A percentile compares a stretch with the other conserved stretches of the same genome.
phyloP scores from a whole-genome alignment of 2,113 vertebrate species.

The Dasyurus viverrinus region DNA sequence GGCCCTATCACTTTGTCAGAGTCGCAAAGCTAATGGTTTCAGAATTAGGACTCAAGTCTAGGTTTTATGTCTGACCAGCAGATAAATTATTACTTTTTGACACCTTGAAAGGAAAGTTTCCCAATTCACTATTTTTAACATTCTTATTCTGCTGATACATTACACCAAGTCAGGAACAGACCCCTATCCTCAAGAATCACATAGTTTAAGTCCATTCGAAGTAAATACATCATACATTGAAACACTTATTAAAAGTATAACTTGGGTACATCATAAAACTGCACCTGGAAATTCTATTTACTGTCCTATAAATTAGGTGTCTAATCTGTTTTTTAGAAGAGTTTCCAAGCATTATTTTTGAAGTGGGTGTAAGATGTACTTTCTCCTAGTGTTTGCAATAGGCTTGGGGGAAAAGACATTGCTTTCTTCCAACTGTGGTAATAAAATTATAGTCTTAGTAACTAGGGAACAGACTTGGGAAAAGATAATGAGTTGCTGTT shows the following conservation, averaged over 20 bases:
- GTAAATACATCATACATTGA: not conserved
- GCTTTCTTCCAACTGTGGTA: conserved; percentile 11
- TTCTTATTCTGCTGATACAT: not conserved
- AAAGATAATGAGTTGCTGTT: not conserved
- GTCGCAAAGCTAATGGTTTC: not conserved
- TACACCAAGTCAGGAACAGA: not conserved
- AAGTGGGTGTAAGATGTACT: not conserved
- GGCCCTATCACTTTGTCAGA: not conserved
- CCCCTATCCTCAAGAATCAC: not conserved
- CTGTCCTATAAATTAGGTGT: conserved; percentile 10
- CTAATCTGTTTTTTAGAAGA: conserved; percentile 2
- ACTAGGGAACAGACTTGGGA: not conserved
- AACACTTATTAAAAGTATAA: not conserved
- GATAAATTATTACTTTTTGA: conserved; percentile 9
- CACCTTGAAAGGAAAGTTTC: not conserved
- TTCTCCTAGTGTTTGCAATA: conserved; percentile 13
- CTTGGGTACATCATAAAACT: not conserved
- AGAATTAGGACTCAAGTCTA: not conserved
- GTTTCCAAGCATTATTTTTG: conserved; percentile 1
- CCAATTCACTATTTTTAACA: not conserved
- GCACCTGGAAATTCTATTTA: conserved; percentile 11
- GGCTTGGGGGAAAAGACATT: not conserved
- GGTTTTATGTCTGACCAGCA: not conserved
- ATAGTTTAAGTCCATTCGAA: not conserved
- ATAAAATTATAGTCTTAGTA: not conserved